phyloP scores from a whole-genome alignment of 2,113 vertebrate genomes.

The Suricata suricatta region DNA sequence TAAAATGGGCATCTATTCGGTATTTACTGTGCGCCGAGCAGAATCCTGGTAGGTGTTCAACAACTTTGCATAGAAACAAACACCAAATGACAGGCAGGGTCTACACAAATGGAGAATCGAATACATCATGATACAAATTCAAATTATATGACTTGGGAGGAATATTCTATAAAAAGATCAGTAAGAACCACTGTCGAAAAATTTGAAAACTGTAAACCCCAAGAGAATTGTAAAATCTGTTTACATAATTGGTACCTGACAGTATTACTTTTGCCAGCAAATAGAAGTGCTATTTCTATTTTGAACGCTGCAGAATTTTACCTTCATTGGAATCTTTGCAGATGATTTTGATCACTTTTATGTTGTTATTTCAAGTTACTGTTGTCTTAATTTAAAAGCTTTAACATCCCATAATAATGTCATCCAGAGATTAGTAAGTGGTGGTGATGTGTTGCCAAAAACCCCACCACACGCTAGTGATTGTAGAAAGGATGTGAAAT shows the following conservation, averaged over 20 bases:
- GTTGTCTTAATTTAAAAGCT: conserved; percentile 15
- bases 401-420: neutral
- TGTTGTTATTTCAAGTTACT: conserved; percentile 1
- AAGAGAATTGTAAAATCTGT: neutral
- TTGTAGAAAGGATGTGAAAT: neutral
- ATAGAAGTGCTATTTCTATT: neutral
- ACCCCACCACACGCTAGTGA: neutral
- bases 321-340: neutral
- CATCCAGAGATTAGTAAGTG: neutral
- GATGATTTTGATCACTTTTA: neutral
- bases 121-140: neutral
- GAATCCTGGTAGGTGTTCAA: neutral
- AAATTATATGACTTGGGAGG: neutral
- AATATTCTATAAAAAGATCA: neutral
- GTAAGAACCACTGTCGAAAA: neutral
- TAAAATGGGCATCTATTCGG: neutral
- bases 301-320: neutral
- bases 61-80: neutral
- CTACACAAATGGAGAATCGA: neutral
- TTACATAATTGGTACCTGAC: neutral
- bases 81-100: neutral
- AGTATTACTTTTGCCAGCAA: neutral
- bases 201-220: neutral
- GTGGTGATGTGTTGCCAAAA: neutral
- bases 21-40: neutral